Conservation (phyloP, 2,888 invertebrate genomes). For the Apodemia mormo region DNA sequence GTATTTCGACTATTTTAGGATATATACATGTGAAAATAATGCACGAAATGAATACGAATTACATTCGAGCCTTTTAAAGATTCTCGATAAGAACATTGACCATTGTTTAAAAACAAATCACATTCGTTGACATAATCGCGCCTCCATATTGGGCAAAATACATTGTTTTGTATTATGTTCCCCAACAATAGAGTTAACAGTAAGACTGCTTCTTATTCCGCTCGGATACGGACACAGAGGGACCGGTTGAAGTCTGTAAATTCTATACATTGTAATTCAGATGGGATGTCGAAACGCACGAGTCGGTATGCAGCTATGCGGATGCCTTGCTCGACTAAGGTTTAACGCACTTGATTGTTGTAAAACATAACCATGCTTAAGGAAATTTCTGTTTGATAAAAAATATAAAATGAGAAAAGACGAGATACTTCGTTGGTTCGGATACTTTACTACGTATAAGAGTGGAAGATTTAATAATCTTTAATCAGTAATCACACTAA, state of each 20-base stretch:
- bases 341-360: constrained; percentile 47
- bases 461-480: background rate
- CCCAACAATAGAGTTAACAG: constrained; percentile 77
- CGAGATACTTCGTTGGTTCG: background rate
- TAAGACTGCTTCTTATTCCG: constrained; percentile 78
- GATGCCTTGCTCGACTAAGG: constrained; percentile 50
- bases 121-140: constrained; percentile 76
- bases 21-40: constrained; percentile 25
- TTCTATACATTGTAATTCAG: constrained; percentile 77
- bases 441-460: background rate
- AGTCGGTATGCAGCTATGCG: constrained; percentile 72
- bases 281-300: constrained; percentile 73
- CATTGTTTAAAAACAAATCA: constrained; percentile 75
- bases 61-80: constrained; percentile 48
- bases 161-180: constrained; percentile 70
- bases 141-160: constrained; percentile 75
- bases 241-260: constrained; percentile 64
- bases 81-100: constrained; percentile 57
- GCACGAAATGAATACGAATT: constrained; percentile 54
- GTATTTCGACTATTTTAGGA: constrained; percentile 1
- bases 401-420: background rate
- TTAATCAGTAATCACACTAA: no score
- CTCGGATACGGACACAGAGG: constrained; percentile 68
- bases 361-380: constrained; percentile 32
- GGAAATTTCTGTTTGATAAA: background rate